Evolutionary conservation across 2,888 invertebrate genomes (phyloP), one percentile per base, ranked within the genome.

Genomic region (Drosophila kanekoi): DNA sequence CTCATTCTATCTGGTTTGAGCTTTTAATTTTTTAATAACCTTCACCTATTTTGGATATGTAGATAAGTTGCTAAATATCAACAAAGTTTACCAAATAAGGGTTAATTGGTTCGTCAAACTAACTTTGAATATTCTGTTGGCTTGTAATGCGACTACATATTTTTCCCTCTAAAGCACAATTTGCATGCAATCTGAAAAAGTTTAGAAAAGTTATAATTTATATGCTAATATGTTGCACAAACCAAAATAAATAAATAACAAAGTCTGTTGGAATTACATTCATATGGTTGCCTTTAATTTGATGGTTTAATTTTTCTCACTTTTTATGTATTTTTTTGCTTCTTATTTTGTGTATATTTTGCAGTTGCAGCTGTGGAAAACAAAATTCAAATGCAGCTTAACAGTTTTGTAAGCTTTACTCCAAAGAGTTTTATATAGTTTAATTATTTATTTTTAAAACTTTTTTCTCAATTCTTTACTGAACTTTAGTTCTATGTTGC

Each of bases 211-310:
- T 53, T 65, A 35, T 10, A 10, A 13, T 2, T 16, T 10, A 18
- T 2, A 11, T 23, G 18, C 16, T 43, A 53, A 40, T 53, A 53
- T 38, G 28, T 37, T 47, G 35, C 16, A 9, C 16, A 44, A 38
- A 32, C 8, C 44, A 8, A 47, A 28, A 33, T 38, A 71, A 65
- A 32, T 65, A 49, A 60, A 54, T 20, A 71, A 57, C 10, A 43
- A 54, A 48, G n/a, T 23, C n/a, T 14, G 33, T 32, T 41, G 28
- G 35, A 52, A 56, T 59, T 87, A 87, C 87, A 82, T 77, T 85
- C 72, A 82, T 87, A 85, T 64, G 66, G 57, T 79, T 85, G 85
- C 85, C 79, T 69, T 82, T 82, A 85, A 87, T 87, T 82, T 76
- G 45, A 87, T 85, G 82, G 66, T 66, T 77, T 71, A 76, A 79